A percentile compares a stretch with the other conserved stretches of the same genome.
Conservation (phyloP, 2,888 invertebrate genomes). For the Hedychridium roseum region DNA sequence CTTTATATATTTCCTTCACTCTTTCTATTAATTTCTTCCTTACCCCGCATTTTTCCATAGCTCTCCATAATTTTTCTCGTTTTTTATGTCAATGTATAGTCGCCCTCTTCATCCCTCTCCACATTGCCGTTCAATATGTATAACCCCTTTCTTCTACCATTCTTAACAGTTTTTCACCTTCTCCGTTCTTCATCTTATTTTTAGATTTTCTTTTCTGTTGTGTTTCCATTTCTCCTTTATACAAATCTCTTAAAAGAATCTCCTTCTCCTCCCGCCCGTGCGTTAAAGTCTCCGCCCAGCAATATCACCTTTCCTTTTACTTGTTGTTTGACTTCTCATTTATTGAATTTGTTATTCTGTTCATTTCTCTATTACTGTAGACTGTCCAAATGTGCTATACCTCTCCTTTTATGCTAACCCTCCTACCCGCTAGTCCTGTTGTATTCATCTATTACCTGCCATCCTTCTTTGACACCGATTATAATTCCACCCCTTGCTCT, state of each 20-base stretch:
- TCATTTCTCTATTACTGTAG: not conserved
- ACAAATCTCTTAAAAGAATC: no score
- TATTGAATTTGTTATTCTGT: not conserved
- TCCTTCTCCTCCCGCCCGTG: not conserved
- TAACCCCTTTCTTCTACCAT: conserved; percentile 4
- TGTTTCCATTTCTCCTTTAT: no score
- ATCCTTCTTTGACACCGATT: not conserved
- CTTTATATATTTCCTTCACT: not conserved
- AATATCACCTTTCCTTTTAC: not conserved
- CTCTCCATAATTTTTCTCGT: conserved; percentile 23
- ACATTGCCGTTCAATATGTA: conserved; percentile 3
- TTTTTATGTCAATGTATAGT: conserved; percentile 7
- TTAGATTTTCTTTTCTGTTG: not conserved
- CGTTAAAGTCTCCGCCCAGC: not conserved
- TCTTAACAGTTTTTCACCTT: not conserved
- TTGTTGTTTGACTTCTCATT: not conserved
- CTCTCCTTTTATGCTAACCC: no score
- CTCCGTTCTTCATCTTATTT: not conserved
- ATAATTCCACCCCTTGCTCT: no score
- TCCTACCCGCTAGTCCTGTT: no score
- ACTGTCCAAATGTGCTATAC: no score
- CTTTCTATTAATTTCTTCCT: no score
- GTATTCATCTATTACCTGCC: not conserved
- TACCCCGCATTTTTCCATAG: no score
- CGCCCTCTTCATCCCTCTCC: conserved; percentile 5